Conservation (phyloP, 92 coral and sea anemone genomes). For the Heliopora coerulea region DNA sequence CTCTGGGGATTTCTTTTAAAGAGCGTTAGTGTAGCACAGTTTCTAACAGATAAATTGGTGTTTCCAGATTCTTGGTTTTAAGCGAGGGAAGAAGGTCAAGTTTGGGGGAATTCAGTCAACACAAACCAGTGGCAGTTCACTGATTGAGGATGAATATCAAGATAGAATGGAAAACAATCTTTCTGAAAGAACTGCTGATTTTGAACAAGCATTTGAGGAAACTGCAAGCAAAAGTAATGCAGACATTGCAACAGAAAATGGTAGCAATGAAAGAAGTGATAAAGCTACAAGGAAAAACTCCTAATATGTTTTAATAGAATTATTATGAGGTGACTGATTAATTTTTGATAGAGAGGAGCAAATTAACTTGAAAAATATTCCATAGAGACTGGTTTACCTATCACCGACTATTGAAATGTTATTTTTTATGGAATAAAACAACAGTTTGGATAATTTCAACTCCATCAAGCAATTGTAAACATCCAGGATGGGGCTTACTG, state of each 20-base stretch:
- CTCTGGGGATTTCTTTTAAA: neutral
- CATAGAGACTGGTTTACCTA: no score
- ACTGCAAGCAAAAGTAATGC: neutral
- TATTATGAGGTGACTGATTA: no score
- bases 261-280: neutral
- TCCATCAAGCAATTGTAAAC: no score
- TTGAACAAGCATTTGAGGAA: conserved; percentile 9
- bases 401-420: no score
- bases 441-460: no score
- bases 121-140: neutral
- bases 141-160: conserved; percentile 4
- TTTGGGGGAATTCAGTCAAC: neutral
- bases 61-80: conserved; percentile 42
- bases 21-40: no score
- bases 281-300: no score
- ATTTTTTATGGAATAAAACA: no score
- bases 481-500: no score
- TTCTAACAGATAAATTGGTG: neutral
- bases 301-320: no score
- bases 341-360: no score
- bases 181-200: conserved; percentile 1
- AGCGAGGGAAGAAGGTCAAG: conserved; percentile 24
- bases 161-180: neutral
- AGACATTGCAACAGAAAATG: neutral
- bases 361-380: no score